Evolutionary conservation across 2,113 vertebrate species (phyloP).

Genomic region (Holacanthus passer): DNA sequence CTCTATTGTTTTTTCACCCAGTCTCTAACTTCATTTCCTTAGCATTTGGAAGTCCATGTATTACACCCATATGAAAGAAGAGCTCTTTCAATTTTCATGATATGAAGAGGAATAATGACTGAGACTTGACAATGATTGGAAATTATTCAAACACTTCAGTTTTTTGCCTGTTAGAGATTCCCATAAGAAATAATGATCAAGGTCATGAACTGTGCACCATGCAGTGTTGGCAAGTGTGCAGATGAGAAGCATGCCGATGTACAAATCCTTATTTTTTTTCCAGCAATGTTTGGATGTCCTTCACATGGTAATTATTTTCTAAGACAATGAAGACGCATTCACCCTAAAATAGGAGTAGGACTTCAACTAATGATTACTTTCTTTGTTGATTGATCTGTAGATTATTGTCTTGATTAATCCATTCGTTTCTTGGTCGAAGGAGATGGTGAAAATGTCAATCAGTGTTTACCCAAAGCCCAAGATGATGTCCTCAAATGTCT

Average conservation of each 20-base stretch:
- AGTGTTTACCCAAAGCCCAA: too few species aligned
- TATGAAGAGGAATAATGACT: neutral
- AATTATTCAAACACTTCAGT: neutral
- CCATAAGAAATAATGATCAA: conserved; percentile 22
- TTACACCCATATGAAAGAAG: neutral
- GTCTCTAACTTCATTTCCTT: neutral
- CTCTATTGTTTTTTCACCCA: neutral
- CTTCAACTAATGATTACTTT: too few species aligned
- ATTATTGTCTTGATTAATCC: too few species aligned
- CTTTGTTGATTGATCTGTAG: too few species aligned
- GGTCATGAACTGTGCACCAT: conserved; percentile 8
- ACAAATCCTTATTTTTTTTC: neutral
- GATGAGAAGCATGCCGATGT: neutral
- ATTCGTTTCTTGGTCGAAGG: too few species aligned
- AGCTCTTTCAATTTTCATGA: neutral
- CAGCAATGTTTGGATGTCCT: neutral
- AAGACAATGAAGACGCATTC: neutral
- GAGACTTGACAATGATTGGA: neutral
- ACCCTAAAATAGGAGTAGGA: neutral
- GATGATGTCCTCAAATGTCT: too few species aligned
- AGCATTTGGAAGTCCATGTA: neutral
- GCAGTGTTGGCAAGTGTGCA: neutral
- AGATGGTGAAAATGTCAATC: too few species aligned
- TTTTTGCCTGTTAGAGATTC: neutral
- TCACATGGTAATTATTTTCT: neutral